Percentiles rank a stretch among this genome's conserved stretches.
Conservation (phyloP, 2,113 vertebrate species). For the Misgurnus mizolepis region DNA sequence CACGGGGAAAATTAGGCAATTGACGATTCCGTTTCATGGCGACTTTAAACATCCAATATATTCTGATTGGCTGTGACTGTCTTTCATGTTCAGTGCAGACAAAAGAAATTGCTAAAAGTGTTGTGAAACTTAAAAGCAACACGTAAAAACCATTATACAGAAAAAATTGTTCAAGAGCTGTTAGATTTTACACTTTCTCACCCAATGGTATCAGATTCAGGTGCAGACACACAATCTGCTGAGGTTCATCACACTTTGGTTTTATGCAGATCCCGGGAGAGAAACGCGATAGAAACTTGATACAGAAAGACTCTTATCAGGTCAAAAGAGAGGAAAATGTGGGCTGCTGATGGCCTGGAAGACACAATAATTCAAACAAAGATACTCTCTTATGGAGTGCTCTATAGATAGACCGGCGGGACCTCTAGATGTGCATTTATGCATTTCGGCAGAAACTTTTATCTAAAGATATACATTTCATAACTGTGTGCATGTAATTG, state of each 20-base stretch:
- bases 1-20: no score
- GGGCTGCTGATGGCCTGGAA: constrained; percentile 6
- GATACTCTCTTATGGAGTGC: constrained; percentile 32
- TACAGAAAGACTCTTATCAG: constrained; percentile 48
- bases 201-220: constrained; percentile 43
- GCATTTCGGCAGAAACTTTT: no score
- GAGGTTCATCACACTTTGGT: constrained; percentile 12
- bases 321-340: constrained; percentile 45
- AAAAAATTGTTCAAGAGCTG: background rate
- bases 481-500: no score
- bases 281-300: constrained; percentile 44
- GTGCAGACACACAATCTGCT: constrained; percentile 43
- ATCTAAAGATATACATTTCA: no score
- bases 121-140: no score
- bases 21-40: no score
- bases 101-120: no score
- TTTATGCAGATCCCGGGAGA: constrained; percentile 46
- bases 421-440: no score
- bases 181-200: constrained; percentile 30
- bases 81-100: no score
- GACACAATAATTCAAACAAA: constrained; percentile 9
- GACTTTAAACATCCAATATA: no score
- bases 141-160: no score
- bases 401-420: background rate
- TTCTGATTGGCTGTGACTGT: no score